Conservation (phyloP, 2,888 invertebrate species). For the Drosophila paranaensis region DNA sequence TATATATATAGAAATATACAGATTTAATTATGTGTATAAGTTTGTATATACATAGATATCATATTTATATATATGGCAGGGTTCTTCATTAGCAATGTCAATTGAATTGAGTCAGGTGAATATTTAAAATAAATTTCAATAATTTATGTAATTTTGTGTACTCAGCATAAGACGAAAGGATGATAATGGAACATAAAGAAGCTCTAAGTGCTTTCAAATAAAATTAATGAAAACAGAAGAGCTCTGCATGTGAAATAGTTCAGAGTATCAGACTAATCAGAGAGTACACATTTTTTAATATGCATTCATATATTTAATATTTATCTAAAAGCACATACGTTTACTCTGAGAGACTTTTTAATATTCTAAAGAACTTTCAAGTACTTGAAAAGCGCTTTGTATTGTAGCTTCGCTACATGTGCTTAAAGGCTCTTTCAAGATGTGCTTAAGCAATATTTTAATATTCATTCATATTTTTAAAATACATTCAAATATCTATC, state of each 20-base stretch:
- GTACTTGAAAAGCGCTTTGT: not conserved
- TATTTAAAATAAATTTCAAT: conserved; percentile 4
- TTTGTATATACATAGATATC: not conserved
- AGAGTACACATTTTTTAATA: not conserved
- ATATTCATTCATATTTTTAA: too few relatives aligned
- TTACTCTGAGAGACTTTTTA: not conserved
- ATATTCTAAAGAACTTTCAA: not conserved
- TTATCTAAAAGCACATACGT: not conserved
- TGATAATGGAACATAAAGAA: too few relatives aligned
- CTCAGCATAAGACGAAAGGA: not conserved
- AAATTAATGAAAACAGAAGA: too few relatives aligned
- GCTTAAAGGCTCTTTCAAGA: too few relatives aligned
- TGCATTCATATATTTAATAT: not conserved
- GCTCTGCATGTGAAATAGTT: too few relatives aligned
- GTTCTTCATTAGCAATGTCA: conserved; percentile 47
- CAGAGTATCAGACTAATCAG: not conserved
- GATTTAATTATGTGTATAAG: conserved; percentile 30
- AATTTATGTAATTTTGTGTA: conserved; percentile 13
- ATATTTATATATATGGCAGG: not conserved
- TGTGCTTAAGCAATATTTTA: too few relatives aligned
- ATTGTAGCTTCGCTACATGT: too few relatives aligned
- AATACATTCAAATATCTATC: too few relatives aligned
- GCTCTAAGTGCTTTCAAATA: too few relatives aligned
- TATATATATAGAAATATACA: conserved; percentile 21
- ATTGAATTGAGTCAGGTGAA: conserved; percentile 36